A percentile compares a stretch with the other conserved stretches of the same genome.
phyloP scores from a whole-genome alignment of 2,113 vertebrate species.

The Misgurnus mizolepis region DNA sequence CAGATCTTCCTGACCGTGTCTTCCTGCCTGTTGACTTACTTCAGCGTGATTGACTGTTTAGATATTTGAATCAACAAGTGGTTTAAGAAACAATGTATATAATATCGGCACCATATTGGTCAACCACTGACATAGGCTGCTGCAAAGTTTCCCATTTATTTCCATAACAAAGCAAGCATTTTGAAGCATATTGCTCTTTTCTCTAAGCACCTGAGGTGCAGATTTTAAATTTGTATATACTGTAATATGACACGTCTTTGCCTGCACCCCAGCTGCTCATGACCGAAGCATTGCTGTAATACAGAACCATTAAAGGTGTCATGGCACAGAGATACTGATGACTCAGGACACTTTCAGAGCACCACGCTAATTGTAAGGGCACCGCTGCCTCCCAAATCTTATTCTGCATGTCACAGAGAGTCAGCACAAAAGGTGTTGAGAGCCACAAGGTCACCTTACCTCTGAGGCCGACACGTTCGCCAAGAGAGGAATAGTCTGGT shows the following conservation, averaged over 20 bases:
- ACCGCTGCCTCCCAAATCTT: background rate
- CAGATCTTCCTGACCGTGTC: too few relatives aligned
- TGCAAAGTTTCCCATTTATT: too few relatives aligned
- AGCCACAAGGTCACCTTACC: slow-evolving; percentile 72
- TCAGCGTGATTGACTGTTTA: too few relatives aligned
- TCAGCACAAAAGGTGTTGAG: background rate
- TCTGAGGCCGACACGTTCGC: slow-evolving; percentile 76
- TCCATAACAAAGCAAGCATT: background rate
- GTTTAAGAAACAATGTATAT: too few relatives aligned
- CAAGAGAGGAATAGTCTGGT: slow-evolving; percentile 80
- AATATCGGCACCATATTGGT: too few relatives aligned
- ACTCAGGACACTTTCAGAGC: background rate
- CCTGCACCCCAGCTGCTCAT: background rate
- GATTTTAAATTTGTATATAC: background rate
- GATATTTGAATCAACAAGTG: too few relatives aligned
- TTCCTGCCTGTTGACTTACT: too few relatives aligned
- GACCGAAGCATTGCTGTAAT: background rate
- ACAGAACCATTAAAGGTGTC: background rate
- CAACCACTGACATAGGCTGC: too few relatives aligned
- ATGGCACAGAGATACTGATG: background rate
- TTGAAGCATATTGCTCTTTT: background rate
- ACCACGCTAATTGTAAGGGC: background rate
- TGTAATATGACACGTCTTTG: background rate
- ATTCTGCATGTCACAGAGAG: slow-evolving; percentile 17
- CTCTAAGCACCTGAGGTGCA: background rate